A percentile compares a stretch with the other conserved stretches of the same genome.
Evolutionary conservation across 2,888 invertebrate genomes (phyloP).

Genomic region (Dione vanillae): DNA sequence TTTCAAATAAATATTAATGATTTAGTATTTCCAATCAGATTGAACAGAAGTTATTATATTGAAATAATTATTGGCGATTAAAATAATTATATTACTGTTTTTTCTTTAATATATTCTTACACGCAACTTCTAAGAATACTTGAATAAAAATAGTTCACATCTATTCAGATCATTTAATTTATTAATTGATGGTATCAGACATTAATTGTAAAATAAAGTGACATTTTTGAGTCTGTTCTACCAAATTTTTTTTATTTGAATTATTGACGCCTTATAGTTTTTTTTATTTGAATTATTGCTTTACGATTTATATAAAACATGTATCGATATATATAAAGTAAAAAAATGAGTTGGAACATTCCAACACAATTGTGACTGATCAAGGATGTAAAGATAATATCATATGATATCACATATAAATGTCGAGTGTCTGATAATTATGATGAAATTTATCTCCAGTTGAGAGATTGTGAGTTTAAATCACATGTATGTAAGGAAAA

Average conservation of each 20-base stretch:
- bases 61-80: neutral
- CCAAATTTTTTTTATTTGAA: too few relatives aligned
- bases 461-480: neutral
- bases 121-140: conserved; percentile 5
- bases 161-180: neutral
- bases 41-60: neutral
- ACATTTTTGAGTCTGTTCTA: too few relatives aligned
- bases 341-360: neutral
- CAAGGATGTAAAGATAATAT: conserved; percentile 8
- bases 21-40: neutral
- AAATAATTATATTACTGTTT: neutral
- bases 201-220: too few relatives aligned
- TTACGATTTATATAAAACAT: too few relatives aligned
- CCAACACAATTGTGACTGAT: conserved; percentile 11
- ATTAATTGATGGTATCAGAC: too few relatives aligned
- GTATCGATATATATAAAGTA: neutral
- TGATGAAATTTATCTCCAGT: conserved; percentile 21
- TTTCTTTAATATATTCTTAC: conserved; percentile 3
- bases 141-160: neutral
- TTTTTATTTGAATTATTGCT: too few relatives aligned
- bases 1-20: conserved; percentile 7
- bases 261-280: too few relatives aligned
- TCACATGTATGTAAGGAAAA: neutral
- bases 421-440: conserved; percentile 22
- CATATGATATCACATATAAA: conserved; percentile 8